Percentiles rank a stretch among this genome's conserved stretches.
Evolutionary conservation across 2,888 invertebrate genomes (phyloP).

Genomic region (Pterobdella sp.): DNA sequence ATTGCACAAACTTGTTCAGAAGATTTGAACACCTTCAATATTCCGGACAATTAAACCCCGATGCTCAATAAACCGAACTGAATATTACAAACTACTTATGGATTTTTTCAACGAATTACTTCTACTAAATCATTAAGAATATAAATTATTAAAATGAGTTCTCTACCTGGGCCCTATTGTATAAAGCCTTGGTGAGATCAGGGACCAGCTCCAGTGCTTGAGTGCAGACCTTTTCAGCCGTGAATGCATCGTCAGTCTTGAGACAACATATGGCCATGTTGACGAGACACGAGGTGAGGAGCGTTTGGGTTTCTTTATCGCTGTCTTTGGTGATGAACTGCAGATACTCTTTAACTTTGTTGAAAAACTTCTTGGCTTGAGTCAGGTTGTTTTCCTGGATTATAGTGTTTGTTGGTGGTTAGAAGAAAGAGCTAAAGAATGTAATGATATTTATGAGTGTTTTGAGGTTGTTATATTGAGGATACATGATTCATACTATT

Average conservation of each 20-base stretch:
- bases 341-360: conserved; percentile 64
- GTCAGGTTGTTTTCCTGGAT: conserved; percentile 60
- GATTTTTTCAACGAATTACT: too few relatives aligned
- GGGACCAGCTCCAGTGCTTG: conserved; percentile 68
- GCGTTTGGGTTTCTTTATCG: conserved; percentile 52
- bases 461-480: too few relatives aligned
- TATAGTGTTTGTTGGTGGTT: too few relatives aligned
- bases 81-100: not conserved
- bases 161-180: conserved; percentile 68
- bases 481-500: too few relatives aligned
- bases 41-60: too few relatives aligned
- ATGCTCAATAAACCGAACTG: too few relatives aligned
- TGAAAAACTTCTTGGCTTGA: conserved; percentile 78
- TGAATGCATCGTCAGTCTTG: conserved; percentile 64
- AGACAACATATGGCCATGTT: conserved; percentile 76
- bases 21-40: too few relatives aligned
- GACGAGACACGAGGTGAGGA: conserved; percentile 63
- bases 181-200: conserved; percentile 77
- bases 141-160: not conserved
- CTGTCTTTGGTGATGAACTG: conserved; percentile 56
- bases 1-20: not conserved
- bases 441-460: too few relatives aligned
- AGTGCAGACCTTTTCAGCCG: conserved; percentile 67
- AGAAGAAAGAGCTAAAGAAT: too few relatives aligned
- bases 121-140: too few relatives aligned